Evolutionary conservation across 1,140 invertebrate genomes (phyloP).

Genomic region (Leptinotarsa defecta): DNA sequence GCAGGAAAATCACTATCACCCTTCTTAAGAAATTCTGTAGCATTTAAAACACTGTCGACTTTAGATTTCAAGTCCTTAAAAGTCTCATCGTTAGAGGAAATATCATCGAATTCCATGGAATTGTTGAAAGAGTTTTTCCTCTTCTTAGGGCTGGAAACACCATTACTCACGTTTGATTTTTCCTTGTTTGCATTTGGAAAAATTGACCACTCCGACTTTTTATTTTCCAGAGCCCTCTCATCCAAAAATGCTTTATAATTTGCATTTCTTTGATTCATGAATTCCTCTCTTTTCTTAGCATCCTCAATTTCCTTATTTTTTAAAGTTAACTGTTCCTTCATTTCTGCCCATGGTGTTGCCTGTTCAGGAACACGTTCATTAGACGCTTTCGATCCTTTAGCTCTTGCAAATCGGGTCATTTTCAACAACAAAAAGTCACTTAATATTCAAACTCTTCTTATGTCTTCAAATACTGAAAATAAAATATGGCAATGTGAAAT

Average conservation of each 20-base stretch:
- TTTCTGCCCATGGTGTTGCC: constrained; percentile 72
- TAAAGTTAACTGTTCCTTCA: constrained; percentile 66
- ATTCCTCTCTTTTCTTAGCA: constrained; percentile 58
- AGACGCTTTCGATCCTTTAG: constrained; percentile 74
- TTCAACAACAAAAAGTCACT: neutral
- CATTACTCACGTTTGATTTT: neutral
- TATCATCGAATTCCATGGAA: constrained; percentile 22
- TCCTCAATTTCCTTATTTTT: constrained; percentile 56
- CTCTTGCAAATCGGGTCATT: constrained; percentile 77
- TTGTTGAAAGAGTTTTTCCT: neutral
- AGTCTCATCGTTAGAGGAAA: constrained; percentile 26
- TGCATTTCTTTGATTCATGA: constrained; percentile 58
- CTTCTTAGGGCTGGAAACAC: neutral
- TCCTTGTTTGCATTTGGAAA: constrained; percentile 51
- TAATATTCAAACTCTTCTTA: no score
- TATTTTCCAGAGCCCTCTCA: constrained; percentile 58
- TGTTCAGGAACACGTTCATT: constrained; percentile 70
- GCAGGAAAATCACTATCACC: neutral
- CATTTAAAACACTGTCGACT: constrained; percentile 33
- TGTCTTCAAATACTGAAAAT: no score
- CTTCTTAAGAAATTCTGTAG: constrained; percentile 28
- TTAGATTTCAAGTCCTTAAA: constrained; percentile 31
- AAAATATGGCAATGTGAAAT: no score
- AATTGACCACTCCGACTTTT: constrained; percentile 60
- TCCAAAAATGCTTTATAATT: constrained; percentile 63